phyloP scores from a whole-genome alignment of 2,797 vertebrate species.

The Picus viridis region DNA sequence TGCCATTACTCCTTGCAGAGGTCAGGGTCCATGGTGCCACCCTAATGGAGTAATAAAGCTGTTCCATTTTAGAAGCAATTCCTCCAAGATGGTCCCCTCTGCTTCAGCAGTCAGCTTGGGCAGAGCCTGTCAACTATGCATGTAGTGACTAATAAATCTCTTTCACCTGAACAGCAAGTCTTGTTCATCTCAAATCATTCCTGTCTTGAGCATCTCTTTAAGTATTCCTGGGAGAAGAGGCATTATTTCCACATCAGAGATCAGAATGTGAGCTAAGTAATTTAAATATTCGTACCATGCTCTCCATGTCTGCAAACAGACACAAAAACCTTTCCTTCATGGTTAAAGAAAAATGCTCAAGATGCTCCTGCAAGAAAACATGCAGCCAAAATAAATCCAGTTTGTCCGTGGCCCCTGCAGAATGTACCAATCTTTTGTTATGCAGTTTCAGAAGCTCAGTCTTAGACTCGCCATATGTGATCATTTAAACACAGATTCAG shows the following conservation, averaged over 20 bases:
- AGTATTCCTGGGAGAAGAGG: background rate
- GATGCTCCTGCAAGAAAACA: background rate
- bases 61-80: background rate
- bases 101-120: background rate
- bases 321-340: background rate
- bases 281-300: background rate
- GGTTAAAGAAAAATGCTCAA: background rate
- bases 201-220: background rate
- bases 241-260: background rate
- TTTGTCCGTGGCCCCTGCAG: background rate
- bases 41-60: background rate
- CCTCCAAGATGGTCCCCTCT: background rate
- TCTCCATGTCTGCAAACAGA: background rate
- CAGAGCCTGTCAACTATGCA: background rate
- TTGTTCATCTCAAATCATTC: background rate
- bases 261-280: background rate
- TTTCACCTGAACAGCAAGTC: background rate
- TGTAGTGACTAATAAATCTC: background rate
- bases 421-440: background rate
- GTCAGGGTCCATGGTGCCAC: background rate
- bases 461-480: background rate
- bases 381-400: background rate
- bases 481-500: background rate
- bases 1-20: background rate
- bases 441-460: background rate